Percentiles rank a stretch among this genome's conserved stretches.
These are phyloP conservation scores for Nomada ferruginata DNA, from an alignment of 2,888 invertebrate genomes.

Conservation along the genomic window DNA sequence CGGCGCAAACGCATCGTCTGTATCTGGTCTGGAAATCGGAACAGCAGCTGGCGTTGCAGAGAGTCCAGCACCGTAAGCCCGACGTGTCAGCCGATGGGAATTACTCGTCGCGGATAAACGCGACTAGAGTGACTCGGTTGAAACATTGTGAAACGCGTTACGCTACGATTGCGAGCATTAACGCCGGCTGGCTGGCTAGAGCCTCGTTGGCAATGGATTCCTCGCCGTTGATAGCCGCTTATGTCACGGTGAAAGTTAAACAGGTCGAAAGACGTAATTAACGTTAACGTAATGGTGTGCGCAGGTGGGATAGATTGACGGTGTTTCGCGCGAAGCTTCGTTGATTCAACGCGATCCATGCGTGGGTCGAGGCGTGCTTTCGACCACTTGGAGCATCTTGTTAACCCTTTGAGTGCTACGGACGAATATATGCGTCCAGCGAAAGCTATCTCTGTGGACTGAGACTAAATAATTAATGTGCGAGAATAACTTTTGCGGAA, in stretches of 20 bases:
- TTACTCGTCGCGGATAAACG: conserved; percentile 44
- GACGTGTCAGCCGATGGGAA: conserved; percentile 41
- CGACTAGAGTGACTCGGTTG: conserved; percentile 36
- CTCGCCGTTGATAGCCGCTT: conserved; percentile 36
- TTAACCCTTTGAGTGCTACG: too few relatives aligned
- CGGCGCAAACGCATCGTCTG: conserved; percentile 10
- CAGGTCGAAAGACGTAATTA: conserved; percentile 52
- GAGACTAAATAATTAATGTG: too few relatives aligned
- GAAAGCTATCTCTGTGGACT: too few relatives aligned
- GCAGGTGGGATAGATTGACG: conserved; percentile 1
- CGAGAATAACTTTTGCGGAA: too few relatives aligned
- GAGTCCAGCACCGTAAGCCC: conserved; percentile 29
- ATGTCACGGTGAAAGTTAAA: conserved; percentile 58
- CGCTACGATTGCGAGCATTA: conserved; percentile 34
- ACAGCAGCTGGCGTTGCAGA: conserved; percentile 33
- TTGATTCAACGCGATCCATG: not conserved
- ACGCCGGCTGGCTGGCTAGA: conserved; percentile 27
- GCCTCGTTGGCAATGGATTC: conserved; percentile 56
- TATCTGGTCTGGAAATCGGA: conserved; percentile 37
- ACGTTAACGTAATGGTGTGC: conserved; percentile 36
- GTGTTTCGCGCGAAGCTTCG: conserved; percentile 1
- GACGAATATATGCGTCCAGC: too few relatives aligned
- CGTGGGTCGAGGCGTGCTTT: not conserved
- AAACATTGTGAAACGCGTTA: conserved; percentile 48
- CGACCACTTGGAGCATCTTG: too few relatives aligned